Conservation (phyloP, 2,113 vertebrate species). For the Beaufortia kweichowensis region DNA sequence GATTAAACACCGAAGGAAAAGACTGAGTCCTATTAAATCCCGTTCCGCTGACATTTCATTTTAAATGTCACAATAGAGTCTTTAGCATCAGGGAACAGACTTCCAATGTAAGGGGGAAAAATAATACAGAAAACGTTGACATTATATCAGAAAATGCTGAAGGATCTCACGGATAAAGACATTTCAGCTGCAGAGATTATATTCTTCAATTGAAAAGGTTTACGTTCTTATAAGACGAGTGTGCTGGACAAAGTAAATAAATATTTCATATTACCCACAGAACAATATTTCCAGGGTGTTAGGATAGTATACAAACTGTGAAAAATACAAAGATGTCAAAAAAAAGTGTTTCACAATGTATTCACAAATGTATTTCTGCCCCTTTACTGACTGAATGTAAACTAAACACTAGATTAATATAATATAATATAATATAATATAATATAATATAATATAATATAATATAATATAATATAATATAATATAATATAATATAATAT, state of each 20-base stretch:
- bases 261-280: neutral
- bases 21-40: constrained; percentile 47
- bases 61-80: constrained; percentile 59
- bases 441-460: no score
- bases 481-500: neutral
- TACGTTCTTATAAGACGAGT: constrained; percentile 8
- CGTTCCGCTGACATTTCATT: constrained; percentile 53
- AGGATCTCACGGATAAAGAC: constrained; percentile 49
- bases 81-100: constrained; percentile 28
- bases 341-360: constrained; percentile 1
- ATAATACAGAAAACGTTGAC: constrained; percentile 40
- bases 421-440: no score
- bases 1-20: constrained; percentile 48
- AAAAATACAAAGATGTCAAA: constrained; percentile 11
- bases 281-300: neutral
- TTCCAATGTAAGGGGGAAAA: neutral
- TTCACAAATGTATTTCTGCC: constrained; percentile 68
- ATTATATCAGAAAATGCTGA: constrained; percentile 49
- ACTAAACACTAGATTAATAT: constrained; percentile 11
- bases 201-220: neutral
- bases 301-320: neutral
- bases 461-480: neutral
- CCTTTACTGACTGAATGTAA: constrained; percentile 64
- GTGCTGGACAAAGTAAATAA: neutral
- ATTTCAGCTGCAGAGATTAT: constrained; percentile 35